Percentiles rank a stretch among this genome's conserved stretches.
These are phyloP conservation scores for Endotricha flammealis DNA, from an alignment of 2,888 invertebrate genomes.

Conservation along the genomic window DNA sequence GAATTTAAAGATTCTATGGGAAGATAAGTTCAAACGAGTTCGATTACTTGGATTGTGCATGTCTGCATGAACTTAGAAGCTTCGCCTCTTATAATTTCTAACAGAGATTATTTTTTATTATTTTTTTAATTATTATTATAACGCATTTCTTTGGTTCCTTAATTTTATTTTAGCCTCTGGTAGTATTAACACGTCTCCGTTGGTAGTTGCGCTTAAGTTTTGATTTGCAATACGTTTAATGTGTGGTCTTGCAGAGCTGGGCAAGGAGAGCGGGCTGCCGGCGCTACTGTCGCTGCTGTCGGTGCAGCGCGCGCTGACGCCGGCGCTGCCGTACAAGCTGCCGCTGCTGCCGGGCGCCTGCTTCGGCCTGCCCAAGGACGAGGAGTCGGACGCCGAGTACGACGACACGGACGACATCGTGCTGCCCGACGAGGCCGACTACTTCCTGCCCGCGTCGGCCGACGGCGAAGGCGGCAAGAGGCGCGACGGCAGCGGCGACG, in stretches of 20 bases:
- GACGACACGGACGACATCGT: conserved; percentile 75
- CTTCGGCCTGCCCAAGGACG: conserved; percentile 51
- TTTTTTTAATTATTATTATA: conserved; percentile 60
- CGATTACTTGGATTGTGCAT: conserved; percentile 69
- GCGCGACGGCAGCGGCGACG: conserved; percentile 60
- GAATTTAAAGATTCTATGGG: conserved; percentile 57
- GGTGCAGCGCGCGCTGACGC: conserved; percentile 44
- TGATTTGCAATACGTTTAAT: conserved; percentile 69
- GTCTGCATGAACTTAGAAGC: conserved; percentile 76
- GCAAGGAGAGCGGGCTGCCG: conserved; percentile 60
- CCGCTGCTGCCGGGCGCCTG: conserved; percentile 35
- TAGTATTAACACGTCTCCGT: conserved; percentile 75
- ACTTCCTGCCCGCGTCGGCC: conserved; percentile 29
- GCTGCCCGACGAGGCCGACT: conserved; percentile 62
- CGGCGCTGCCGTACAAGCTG: conserved; percentile 14
- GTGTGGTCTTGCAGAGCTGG: conserved; percentile 69
- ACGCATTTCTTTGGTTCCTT: conserved; percentile 79
- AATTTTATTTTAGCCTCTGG: conserved; percentile 73
- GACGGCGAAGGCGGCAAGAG: conserved; percentile 36
- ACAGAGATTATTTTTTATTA: conserved; percentile 60
- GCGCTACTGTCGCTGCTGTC: conserved; percentile 70
- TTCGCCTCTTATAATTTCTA: conserved; percentile 75
- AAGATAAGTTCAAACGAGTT: conserved; percentile 59
- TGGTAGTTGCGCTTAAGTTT: conserved; percentile 64
- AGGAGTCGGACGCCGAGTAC: conserved; percentile 71